Conservation (phyloP, 1,140 invertebrate genomes). For the Adelges cooleyi region DNA sequence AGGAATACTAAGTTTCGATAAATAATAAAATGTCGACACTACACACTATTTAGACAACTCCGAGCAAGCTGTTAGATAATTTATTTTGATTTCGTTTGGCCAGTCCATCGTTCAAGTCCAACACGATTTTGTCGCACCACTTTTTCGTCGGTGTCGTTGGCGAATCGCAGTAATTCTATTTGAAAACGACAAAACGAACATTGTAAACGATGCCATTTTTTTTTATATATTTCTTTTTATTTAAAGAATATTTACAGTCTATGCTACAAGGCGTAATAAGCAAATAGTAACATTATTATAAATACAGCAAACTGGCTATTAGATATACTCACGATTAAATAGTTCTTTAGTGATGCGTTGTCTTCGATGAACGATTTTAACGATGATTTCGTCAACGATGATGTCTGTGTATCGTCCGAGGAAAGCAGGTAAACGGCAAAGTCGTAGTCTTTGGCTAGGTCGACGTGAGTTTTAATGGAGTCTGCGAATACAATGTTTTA, state of each 20-base stretch:
- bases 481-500: not conserved
- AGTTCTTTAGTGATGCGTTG: not conserved
- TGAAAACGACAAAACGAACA: no score
- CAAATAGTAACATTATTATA: no score
- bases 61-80: not conserved
- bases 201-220: no score
- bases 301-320: no score
- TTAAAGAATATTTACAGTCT: no score
- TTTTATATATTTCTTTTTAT: no score
- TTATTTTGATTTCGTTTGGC: not conserved
- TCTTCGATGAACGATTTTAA: not conserved
- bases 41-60: not conserved
- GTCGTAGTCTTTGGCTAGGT: not conserved
- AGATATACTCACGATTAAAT: conserved; percentile 9
- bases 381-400: not conserved
- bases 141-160: not conserved
- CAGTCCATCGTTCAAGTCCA: not conserved
- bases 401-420: not conserved
- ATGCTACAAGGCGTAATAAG: no score
- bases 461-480: not conserved
- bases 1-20: not conserved
- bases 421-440: conserved; percentile 9
- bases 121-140: not conserved
- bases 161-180: not conserved
- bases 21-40: not conserved